Base-by-base conservation (phyloP, 2,113 vertebrate species). In the Gavialis gangeticus region DNA sequence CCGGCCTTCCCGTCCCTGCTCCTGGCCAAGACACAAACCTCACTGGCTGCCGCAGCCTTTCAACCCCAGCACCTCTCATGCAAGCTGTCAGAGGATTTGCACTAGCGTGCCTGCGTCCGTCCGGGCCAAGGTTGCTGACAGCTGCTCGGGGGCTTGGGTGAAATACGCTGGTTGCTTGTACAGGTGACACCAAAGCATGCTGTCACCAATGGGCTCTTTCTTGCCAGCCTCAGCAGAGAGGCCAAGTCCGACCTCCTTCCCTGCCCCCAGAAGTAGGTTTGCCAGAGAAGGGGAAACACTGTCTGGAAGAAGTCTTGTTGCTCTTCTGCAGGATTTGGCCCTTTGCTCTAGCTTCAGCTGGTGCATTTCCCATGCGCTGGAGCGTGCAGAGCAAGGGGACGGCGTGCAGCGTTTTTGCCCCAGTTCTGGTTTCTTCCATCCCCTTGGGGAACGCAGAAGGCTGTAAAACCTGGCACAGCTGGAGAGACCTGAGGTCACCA, bases 391-490 rank as follows among this genome's bases (percentile, higher is more conserved):
- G 11, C 55, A 14, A 28, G 19, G 18, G 24, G 59, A 54, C 0
- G 0, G 77, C 24, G 16, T 4, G 37, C 37, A 56, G 25, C 0
- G 27, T 16, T n/a, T 9, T 17, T 54, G 30, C 54, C 17, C 24
- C 22, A 13, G 11, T 28, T 27, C 4, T 0, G 0, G 0, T 13
- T 7, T 14, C 28, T 46, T 34, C 28, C 63, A 18, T 66, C 59
- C 63, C 69, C 58, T 4, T 15, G 7, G 77, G 8, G 55, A 27
- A 30, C 2, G 54, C 22, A 30, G 69, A 21, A 71, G 2, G 46
- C 46, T 46, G 46, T 46, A 46, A 46, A 46, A 7, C 46, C 10
- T 1, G 0, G 79, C 0, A 0, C 2, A 14, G 2, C 2, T 0
- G 14, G 27, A 19, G 24, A 4, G 1, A 60, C 14, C 14, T 56